A percentile compares a stretch with the other conserved stretches of the same genome.
These are phyloP conservation scores for Poecilia picta DNA, from an alignment of 2,797 vertebrate species.

Conservation along the genomic window DNA sequence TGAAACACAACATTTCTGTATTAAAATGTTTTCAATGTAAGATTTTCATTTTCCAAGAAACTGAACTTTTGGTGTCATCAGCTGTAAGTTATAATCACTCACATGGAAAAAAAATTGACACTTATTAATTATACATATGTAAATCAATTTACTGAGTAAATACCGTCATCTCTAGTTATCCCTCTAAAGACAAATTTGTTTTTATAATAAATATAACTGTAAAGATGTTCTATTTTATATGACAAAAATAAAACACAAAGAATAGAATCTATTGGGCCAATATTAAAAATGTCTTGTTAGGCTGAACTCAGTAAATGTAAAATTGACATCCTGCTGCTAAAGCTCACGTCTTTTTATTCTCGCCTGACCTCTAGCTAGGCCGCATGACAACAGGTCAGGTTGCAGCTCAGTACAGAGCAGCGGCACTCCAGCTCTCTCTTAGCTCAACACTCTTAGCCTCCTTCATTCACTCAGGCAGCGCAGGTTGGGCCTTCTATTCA, in stretches of 20 bases:
- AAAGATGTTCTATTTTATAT: background rate
- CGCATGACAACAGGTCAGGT: slow-evolving; percentile 64
- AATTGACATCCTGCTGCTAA: slow-evolving; percentile 29
- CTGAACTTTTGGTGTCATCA: background rate
- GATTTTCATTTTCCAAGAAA: background rate
- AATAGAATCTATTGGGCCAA: background rate
- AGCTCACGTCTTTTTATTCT: slow-evolving; percentile 53
- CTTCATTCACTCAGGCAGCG: slow-evolving; percentile 72
- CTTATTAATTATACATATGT: background rate
- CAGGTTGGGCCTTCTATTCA: slow-evolving; percentile 75
- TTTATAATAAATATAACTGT: background rate
- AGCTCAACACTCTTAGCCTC: slow-evolving; percentile 68
- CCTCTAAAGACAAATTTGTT: background rate
- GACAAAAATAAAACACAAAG: background rate
- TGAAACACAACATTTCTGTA: background rate
- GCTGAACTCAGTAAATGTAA: background rate
- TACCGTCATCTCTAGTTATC: background rate
- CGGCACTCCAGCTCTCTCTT: slow-evolving; percentile 71
- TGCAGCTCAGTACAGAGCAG: slow-evolving; percentile 78
- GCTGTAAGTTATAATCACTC: background rate
- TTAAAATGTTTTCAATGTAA: background rate
- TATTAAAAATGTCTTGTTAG: background rate
- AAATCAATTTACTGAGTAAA: background rate
- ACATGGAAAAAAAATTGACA: background rate
- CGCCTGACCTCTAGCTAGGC: slow-evolving; percentile 71